Percentiles rank a stretch among this genome's conserved stretches.
Evolutionary conservation across 2,888 invertebrate genomes (phyloP).

Genomic region (Acanthoscelides obtectus): DNA sequence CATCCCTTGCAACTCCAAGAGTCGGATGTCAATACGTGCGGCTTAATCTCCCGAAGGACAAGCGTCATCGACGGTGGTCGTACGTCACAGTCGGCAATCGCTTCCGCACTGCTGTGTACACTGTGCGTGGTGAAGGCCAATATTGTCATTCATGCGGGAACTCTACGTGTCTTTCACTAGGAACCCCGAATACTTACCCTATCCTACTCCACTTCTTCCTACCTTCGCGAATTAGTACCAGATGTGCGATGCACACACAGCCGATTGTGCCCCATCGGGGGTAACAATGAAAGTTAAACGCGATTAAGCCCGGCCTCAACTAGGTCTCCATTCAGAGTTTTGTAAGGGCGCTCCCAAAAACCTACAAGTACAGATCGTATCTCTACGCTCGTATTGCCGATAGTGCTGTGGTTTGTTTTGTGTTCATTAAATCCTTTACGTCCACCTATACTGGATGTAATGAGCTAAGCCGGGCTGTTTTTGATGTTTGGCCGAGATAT

Average conservation of each 20-base stretch:
- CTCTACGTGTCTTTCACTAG: too few species aligned
- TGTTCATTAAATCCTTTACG: background rate
- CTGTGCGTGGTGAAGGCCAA: too few species aligned
- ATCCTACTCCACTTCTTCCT: background rate
- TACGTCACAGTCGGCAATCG: too few species aligned
- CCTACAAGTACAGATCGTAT: background rate
- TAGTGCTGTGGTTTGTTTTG: background rate
- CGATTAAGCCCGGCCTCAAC: background rate
- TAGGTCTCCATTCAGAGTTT: background rate
- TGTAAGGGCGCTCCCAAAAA: background rate
- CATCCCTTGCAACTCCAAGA: too few species aligned
- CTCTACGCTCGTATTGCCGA: background rate
- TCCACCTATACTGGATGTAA: background rate
- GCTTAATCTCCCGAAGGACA: too few species aligned
- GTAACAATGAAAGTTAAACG: background rate
- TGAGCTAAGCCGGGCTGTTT: background rate
- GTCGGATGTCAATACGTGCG: too few species aligned
- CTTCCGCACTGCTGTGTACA: too few species aligned
- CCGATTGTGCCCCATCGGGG: background rate
- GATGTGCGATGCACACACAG: background rate
- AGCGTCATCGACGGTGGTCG: too few species aligned
- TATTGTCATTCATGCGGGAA: too few species aligned
- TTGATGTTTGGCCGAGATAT: background rate
- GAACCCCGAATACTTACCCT: background rate
- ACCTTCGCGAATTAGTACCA: background rate